Evolutionary conservation across 2,113 vertebrate genomes (phyloP), one percentile per base, ranked within the genome.

Genomic region (Callopanchax toddi): DNA sequence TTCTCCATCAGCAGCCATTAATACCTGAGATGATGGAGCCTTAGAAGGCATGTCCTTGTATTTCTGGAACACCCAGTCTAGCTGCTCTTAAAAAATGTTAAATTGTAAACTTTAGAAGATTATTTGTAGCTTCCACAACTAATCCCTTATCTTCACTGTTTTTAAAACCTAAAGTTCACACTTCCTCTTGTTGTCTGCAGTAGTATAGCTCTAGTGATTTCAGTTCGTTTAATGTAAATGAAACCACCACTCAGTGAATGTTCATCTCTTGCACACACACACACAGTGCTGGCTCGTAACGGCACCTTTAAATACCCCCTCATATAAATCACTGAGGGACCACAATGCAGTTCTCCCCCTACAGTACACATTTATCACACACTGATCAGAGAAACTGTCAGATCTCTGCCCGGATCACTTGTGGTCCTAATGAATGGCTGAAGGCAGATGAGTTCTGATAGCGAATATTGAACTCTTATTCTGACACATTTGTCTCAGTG

Each of bases 241-340:
- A 59, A 61, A 59, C 58, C 26, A 22, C 25, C 12, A 26, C 6
- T 44, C 75, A 46, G 78, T 34, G 51, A 56, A 57, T 36, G 52
- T 66, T 65, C 60, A 67, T 21, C 64, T 66, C 13, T 4, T 4
- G 62, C 62, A 66, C n/a, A n/a, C n/a, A n/a, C n/a, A n/a, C 61
- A 32, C 58, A 39, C 37, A 40, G 68, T 45, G 52, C 44, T 23
- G 0, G 52, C 65, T 60, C 44, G 4, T 63, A 66, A 64, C 61
- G 23, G 53, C 36, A 37, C 57, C 32, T 53, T 69, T 60, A 78
- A 82, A 62, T 39, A 26, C 46, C 18, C 44, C 23, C 52, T 75
- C 17, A 16, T 57, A 5, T 81, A 71, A 86, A 83, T 85, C 72
- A 61, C 32, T 68, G 17, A 56, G 70, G 46, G 60, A 71, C 69